Base-by-base conservation (phyloP, 2,797 vertebrate genomes). In the Poeciliopsis turneri region DNA sequence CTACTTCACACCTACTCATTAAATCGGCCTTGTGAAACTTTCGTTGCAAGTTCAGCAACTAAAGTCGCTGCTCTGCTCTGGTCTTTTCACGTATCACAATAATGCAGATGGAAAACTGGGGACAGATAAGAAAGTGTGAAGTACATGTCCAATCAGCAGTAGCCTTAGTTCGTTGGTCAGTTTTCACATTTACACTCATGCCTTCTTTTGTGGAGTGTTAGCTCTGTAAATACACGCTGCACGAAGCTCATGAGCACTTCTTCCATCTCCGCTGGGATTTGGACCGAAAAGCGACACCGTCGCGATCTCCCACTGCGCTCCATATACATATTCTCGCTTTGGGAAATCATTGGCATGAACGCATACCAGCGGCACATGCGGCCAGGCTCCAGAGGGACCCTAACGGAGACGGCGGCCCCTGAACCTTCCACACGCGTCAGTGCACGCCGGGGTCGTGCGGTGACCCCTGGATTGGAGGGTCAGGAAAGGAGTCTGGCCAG, bases 191-290 rank as follows among this genome's bases (percentile, higher is more conserved):
- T 85, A 88, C 91, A 90, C 89, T 87, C 88, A 87, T 86, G 87
- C 89, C 90, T 90, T 86, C 15, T 43, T 94, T 93, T 90, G 88
- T 86, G 88, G 80, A 86, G 86, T 89, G 91, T 92, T 89, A 84
- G 80, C 66, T 33, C 87, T 92, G 85, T 90, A 92, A 87, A 93
- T 92, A 91, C 93, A 89, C 89, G 87, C 95, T 90, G 90, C 94
- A 93, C 94, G 93, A 90, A 85, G 71, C 84, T 89, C 82, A 66
- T 93, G 87, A 90, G 87, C 85, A 76, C 88, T 90, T 87, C 88
- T 88, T 87, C 84, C 83, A 80, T 84, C 78, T 90, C 90, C 33
- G 20, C 82, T 79, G 91, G 91, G 92, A 92, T 87, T 87, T 73
- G 23, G 70, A 33, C 78, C 36, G 73, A 84, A 90, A 84, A 86